These are phyloP conservation scores for Phallusia fumigata DNA, from an alignment of 23 tunicate genomes.

Conservation along the genomic window DNA sequence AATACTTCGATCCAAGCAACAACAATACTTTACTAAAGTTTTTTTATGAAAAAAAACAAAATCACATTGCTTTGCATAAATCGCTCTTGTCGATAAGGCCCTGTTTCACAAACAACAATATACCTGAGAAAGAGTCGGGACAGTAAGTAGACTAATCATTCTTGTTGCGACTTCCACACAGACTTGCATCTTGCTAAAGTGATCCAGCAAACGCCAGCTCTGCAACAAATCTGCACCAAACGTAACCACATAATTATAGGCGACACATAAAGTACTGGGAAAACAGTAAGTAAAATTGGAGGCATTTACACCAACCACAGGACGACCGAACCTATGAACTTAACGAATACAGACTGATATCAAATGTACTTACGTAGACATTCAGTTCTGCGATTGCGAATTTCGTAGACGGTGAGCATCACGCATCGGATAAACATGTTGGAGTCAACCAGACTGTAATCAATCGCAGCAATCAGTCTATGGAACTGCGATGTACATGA, in stretches of 20 bases:
- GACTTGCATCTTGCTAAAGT: neutral
- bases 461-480: slow-evolving; percentile 2
- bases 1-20: too few species aligned
- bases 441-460: slow-evolving; percentile 39
- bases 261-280: too few species aligned
- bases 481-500: slow-evolving; percentile 22
- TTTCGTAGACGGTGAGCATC: slow-evolving; percentile 17
- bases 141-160: neutral
- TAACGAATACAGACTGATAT: too few species aligned
- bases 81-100: too few species aligned
- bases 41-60: too few species aligned
- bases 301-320: too few species aligned
- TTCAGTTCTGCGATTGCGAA: neutral
- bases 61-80: too few species aligned
- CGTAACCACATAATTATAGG: too few species aligned
- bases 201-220: neutral
- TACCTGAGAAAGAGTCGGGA: slow-evolving; percentile 15
- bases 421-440: slow-evolving; percentile 64
- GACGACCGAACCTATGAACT: too few species aligned
- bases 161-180: neutral
- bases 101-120: neutral
- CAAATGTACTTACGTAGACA: slow-evolving; percentile 5
- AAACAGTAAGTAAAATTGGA: too few species aligned
- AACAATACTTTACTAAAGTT: too few species aligned
- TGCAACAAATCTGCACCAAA: neutral